Evolutionary conservation across 2,888 invertebrate genomes (phyloP).

Genomic region (Polydrusus cervinus): DNA sequence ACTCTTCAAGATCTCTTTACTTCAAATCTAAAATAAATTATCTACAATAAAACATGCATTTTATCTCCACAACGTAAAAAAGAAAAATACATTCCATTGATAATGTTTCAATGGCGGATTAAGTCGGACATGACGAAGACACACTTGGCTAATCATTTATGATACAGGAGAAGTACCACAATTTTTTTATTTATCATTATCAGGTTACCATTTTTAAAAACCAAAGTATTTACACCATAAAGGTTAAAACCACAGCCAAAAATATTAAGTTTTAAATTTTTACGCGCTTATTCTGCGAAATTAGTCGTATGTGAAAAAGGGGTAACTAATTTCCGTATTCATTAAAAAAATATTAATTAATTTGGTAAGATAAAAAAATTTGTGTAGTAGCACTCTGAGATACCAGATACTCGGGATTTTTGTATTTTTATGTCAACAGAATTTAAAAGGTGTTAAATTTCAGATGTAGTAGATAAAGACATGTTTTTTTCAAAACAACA

Average conservation of each 20-base stretch:
- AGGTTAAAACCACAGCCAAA: too few species aligned
- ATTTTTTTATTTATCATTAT: constrained; percentile 4
- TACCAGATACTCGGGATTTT: constrained; percentile 4
- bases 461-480: constrained; percentile 13
- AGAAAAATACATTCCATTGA: constrained; percentile 8
- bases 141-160: constrained; percentile 32
- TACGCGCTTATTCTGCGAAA: too few species aligned
- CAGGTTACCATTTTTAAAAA: background rate
- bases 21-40: background rate
- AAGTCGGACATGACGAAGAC: constrained; percentile 32
- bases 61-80: background rate
- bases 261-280: too few species aligned
- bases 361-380: background rate
- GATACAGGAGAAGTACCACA: constrained; percentile 15
- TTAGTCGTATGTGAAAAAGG: too few species aligned
- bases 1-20: too few species aligned
- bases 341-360: too few species aligned
- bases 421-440: constrained; percentile 13
- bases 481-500: background rate
- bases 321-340: too few species aligned
- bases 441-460: constrained; percentile 25
- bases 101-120: constrained; percentile 21
- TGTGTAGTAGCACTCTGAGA: background rate
- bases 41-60: background rate
- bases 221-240: too few species aligned